These are phyloP conservation scores for Ovis canadensis DNA, from an alignment of 2,113 vertebrate species.

Conservation along the genomic window DNA sequence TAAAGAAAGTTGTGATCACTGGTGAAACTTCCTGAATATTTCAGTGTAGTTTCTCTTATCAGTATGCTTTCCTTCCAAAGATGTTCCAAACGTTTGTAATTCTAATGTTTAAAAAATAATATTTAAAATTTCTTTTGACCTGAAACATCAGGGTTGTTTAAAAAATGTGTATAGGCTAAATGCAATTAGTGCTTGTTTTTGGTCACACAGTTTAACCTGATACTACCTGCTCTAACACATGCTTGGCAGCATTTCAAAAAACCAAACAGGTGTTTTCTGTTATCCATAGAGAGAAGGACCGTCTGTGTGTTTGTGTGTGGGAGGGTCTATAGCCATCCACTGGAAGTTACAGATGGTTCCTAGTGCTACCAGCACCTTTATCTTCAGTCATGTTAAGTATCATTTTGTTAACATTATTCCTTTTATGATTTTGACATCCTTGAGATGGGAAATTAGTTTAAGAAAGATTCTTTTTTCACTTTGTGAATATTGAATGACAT, in stretches of 20 bases:
- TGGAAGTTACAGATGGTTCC: constrained; percentile 55
- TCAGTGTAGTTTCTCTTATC: neutral
- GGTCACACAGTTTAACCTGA: neutral
- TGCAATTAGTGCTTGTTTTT: constrained; percentile 7
- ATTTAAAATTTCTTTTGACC: neutral
- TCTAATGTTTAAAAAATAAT: neutral
- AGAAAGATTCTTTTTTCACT: neutral
- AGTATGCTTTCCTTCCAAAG: neutral
- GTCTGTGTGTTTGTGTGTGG: neutral
- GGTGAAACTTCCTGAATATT: neutral
- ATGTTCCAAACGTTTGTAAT: neutral
- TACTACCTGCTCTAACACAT: constrained; percentile 36
- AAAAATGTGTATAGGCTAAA: neutral
- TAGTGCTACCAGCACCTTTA: constrained; percentile 40
- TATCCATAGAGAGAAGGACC: constrained; percentile 36
- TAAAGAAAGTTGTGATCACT: neutral
- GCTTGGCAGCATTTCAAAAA: constrained; percentile 45
- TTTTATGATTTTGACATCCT: constrained; percentile 32
- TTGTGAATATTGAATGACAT: constrained; percentile 49
- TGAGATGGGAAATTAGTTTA: neutral
- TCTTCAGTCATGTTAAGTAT: neutral
- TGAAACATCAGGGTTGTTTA: neutral
- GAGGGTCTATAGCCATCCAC: neutral
- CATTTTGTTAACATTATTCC: neutral
- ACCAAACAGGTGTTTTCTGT: constrained; percentile 33